These are phyloP conservation scores for Lysiphlebus fabarum DNA, from an alignment of 1,140 invertebrate species.

Conservation along the genomic window DNA sequence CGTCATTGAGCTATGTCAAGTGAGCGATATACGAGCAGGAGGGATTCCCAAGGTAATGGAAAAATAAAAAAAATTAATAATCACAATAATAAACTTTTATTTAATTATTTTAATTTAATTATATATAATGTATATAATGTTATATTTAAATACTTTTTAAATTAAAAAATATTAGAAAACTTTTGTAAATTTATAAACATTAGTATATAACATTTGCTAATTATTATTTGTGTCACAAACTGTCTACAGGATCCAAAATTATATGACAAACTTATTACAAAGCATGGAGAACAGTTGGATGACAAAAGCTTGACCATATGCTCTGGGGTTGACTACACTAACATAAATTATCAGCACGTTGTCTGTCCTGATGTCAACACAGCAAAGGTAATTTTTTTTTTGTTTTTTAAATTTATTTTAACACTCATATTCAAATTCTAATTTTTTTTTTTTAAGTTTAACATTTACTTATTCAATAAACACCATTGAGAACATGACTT, in stretches of 20 bases:
- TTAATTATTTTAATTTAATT: neutral
- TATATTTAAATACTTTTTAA: neutral
- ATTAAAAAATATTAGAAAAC: too few relatives aligned
- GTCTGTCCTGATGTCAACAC: constrained; percentile 88
- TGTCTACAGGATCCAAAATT: constrained; percentile 77
- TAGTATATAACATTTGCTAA: too few relatives aligned
- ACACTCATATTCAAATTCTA: too few relatives aligned
- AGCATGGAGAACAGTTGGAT: constrained; percentile 80
- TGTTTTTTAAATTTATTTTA: neutral
- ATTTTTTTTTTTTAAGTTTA: too few relatives aligned
- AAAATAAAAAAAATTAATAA: neutral
- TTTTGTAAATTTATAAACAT: too few relatives aligned
- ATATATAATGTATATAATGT: neutral
- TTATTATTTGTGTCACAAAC: too few relatives aligned
- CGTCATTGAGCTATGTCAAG: constrained; percentile 94
- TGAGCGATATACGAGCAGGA: constrained; percentile 90
- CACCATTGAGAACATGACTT: too few relatives aligned
- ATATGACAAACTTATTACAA: constrained; percentile 71
- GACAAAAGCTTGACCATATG: constrained; percentile 97
- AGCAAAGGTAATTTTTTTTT: constrained; percentile 73
- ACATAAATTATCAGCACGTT: constrained; percentile 96
- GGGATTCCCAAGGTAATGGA: constrained; percentile 76
- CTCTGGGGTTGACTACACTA: constrained; percentile 98
- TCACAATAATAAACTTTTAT: too few relatives aligned
- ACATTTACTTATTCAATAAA: too few relatives aligned